Evolutionary conservation across 1,140 invertebrate genomes (phyloP).

Genomic region (Cataglyphis hispanica): DNA sequence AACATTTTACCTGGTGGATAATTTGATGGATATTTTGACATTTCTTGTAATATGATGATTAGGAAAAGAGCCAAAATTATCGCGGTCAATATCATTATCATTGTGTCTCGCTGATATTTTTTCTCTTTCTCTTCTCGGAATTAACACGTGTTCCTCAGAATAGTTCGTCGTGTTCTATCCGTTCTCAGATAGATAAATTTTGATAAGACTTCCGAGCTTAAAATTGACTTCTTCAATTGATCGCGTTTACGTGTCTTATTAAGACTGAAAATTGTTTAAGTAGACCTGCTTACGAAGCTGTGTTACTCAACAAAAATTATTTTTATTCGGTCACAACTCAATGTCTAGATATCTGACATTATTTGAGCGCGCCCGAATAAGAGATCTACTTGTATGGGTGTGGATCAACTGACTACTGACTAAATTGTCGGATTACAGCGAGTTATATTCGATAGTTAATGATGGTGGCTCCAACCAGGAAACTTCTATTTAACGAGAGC

Average conservation of each 20-base stretch:
- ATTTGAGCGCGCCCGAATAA: too few species aligned
- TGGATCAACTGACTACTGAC: too few species aligned
- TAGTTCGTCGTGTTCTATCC: not conserved
- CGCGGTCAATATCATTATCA: not conserved
- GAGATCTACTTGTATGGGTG: too few species aligned
- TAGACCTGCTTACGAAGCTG: not conserved
- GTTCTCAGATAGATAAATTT: not conserved
- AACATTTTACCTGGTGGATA: slow-evolving; percentile 57
- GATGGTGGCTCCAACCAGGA: not conserved
- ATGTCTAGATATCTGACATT: too few species aligned
- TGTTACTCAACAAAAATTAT: not conserved
- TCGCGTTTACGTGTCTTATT: not conserved
- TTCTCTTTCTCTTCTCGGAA: not conserved
- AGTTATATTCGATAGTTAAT: too few species aligned
- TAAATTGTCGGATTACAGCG: too few species aligned
- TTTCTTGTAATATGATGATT: not conserved
- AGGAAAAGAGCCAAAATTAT: not conserved
- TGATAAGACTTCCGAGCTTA: not conserved
- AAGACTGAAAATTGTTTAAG: not conserved
- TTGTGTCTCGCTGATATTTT: not conserved
- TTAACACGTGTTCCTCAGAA: not conserved
- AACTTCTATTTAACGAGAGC: not conserved
- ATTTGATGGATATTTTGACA: slow-evolving; percentile 2
- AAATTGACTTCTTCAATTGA: not conserved
- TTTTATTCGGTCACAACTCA: not conserved